Evolutionary conservation across 2,113 vertebrate species (phyloP).

Genomic region (Mastomys natalensis): DNA sequence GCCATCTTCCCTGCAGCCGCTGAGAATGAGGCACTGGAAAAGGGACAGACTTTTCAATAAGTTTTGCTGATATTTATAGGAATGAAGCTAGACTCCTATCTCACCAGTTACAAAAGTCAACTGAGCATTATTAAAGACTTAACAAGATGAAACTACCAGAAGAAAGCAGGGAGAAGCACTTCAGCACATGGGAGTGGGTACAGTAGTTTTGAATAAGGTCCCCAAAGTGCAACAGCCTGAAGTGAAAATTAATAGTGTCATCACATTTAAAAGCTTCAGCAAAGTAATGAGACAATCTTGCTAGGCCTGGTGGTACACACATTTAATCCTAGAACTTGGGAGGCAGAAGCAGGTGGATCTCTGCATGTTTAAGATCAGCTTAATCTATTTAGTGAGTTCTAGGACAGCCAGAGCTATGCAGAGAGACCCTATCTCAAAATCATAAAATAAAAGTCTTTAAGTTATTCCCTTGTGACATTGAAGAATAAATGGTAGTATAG

Average conservation of each 20-base stretch:
- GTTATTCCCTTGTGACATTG: neutral
- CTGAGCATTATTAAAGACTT: neutral
- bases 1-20: neutral
- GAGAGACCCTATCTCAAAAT: neutral
- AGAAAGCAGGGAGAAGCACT: neutral
- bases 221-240: neutral
- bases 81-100: neutral
- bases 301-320: neutral
- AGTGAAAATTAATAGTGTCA: neutral
- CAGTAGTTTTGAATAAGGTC: neutral
- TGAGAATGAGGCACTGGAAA: neutral
- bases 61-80: neutral
- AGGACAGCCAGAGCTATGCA: neutral
- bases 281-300: neutral
- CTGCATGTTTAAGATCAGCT: neutral
- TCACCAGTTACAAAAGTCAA: neutral
- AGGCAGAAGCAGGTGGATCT: neutral
- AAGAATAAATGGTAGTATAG: neutral
- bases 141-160: neutral
- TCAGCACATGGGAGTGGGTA: neutral
- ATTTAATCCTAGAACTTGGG: neutral
- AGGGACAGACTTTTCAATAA: neutral
- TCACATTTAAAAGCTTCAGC: neutral
- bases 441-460: neutral
- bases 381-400: neutral